Base-by-base conservation (phyloP, 2,888 invertebrate species). In the Chydorus sphaericus region DNA sequence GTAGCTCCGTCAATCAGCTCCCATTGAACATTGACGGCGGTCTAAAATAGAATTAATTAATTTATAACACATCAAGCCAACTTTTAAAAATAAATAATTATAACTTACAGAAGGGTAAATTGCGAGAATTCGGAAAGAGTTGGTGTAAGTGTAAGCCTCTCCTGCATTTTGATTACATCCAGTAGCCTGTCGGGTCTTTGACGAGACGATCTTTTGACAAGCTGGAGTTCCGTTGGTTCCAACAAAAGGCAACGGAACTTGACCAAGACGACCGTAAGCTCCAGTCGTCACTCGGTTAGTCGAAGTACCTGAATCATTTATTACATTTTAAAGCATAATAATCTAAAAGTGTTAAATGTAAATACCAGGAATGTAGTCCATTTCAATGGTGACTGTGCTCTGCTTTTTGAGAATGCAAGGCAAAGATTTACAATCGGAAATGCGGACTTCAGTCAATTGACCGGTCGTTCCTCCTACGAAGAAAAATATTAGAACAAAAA, bases 201-300 rank as follows among this genome's bases (percentile, higher is more conserved):
- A 37, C 14, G 18, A 1, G 8, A 30, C 28, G 23, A 64, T 61
- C 36, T 62, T 60, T 39, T 61, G 60, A 57, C 64, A 64, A 29
- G 64, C 64, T 50, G 62, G 59, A 8, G 56, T 55, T 31, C 62
- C 63, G 57, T 64, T 60, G n/a, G 62, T 60, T 26, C 62, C 64
- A 29, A 63, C 56, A 58, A 64, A 64, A 44, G 64, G 64, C 1
- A 64, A 61, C 10, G 60, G 61, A 38, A 63, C 60, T 51, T 62
- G 61, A 20, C 62, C 64, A 39, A 64, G 60, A n/a, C 62, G 62
- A 50, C 63, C 64, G 39, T 59, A 63, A n/a, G 62, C 64, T 53
- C 58, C 60, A 4, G 63, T 63, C 5, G 62, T 62, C 51, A 64
- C 31, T 57, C 30, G 58, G 59, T 36, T 62, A 54, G 59, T 63